Conservation (phyloP, 2,888 invertebrate genomes). For the Oscheius myriophilus region DNA sequence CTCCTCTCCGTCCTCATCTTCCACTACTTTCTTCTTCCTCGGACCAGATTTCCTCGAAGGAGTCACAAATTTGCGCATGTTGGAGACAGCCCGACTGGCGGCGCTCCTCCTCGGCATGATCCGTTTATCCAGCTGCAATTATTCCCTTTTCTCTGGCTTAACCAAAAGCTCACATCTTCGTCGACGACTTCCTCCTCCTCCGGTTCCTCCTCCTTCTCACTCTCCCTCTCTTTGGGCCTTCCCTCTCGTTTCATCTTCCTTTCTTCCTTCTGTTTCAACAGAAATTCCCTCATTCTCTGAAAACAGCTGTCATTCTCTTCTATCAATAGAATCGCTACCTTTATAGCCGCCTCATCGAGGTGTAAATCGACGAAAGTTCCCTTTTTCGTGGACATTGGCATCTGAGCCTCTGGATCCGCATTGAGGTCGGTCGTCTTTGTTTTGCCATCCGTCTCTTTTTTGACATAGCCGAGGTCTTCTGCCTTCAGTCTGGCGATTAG, state of each 20-base stretch:
- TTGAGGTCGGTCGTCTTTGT: constrained; percentile 28
- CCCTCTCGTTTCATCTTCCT: constrained; percentile 30
- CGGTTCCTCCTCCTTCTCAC: constrained; percentile 38
- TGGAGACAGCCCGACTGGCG: constrained; percentile 50
- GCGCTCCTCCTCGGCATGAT: constrained; percentile 63
- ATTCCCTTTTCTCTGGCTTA: background rate
- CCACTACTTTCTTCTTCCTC: constrained; percentile 9
- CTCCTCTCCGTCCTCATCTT: constrained; percentile 66
- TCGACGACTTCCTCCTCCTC: constrained; percentile 33
- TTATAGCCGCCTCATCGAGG: constrained; percentile 41
- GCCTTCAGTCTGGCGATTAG: constrained; percentile 76
- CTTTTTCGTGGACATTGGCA: constrained; percentile 51
- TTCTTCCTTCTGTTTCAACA: constrained; percentile 75
- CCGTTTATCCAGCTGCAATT: constrained; percentile 54
- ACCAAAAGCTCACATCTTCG: constrained; percentile 19
- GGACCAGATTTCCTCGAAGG: constrained; percentile 21
- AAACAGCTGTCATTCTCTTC: no score
- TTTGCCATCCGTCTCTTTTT: constrained; percentile 51
- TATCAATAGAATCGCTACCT: constrained; percentile 26
- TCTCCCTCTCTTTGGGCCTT: constrained; percentile 61
- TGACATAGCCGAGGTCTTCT: constrained; percentile 54
- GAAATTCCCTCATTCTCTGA: constrained; percentile 78
- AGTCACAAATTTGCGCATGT: constrained; percentile 41
- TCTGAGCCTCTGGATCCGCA: constrained; percentile 33
- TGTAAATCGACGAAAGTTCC: constrained; percentile 56